These are phyloP conservation scores for Corydoras sp. DNA, from an alignment of 2,113 vertebrate genomes.

Conservation along the genomic window DNA sequence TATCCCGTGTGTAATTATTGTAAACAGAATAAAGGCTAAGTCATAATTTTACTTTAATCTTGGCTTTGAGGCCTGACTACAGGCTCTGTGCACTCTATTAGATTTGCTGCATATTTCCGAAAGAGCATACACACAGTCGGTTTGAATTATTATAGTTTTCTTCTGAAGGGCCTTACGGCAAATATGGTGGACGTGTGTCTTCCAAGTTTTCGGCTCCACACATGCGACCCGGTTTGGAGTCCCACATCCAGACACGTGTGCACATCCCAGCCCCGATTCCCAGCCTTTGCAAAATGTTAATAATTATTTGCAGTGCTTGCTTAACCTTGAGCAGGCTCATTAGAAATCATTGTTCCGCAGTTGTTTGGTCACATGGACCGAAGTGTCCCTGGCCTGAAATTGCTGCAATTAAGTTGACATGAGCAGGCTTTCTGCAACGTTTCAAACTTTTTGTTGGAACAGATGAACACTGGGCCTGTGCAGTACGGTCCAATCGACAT, in stretches of 20 bases:
- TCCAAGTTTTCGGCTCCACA: neutral
- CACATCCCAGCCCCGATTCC: slow-evolving; percentile 19
- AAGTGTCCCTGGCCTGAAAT: slow-evolving; percentile 35
- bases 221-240: slow-evolving; percentile 19
- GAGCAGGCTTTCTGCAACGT: slow-evolving; percentile 20
- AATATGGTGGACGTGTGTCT: neutral
- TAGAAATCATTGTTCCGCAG: slow-evolving; percentile 40
- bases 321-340: slow-evolving; percentile 44
- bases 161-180: slow-evolving; percentile 9
- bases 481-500: no score
- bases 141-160: slow-evolving; percentile 8
- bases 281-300: slow-evolving; percentile 25
- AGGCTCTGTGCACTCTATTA: slow-evolving; percentile 23
- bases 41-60: slow-evolving; percentile 44
- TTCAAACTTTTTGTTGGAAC: slow-evolving; percentile 9
- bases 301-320: slow-evolving; percentile 46
- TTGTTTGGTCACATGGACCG: slow-evolving; percentile 38
- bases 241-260: slow-evolving; percentile 26
- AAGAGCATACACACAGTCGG: neutral
- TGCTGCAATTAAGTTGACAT: slow-evolving; percentile 30
- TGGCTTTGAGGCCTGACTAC: slow-evolving; percentile 35
- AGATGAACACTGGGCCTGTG: neutral
- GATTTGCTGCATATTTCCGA: slow-evolving; percentile 26
- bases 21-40: slow-evolving; percentile 36
- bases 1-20: slow-evolving; percentile 39